Base-by-base conservation (phyloP, 2,113 vertebrate genomes). In the Pelvicachromis taeniatus region DNA sequence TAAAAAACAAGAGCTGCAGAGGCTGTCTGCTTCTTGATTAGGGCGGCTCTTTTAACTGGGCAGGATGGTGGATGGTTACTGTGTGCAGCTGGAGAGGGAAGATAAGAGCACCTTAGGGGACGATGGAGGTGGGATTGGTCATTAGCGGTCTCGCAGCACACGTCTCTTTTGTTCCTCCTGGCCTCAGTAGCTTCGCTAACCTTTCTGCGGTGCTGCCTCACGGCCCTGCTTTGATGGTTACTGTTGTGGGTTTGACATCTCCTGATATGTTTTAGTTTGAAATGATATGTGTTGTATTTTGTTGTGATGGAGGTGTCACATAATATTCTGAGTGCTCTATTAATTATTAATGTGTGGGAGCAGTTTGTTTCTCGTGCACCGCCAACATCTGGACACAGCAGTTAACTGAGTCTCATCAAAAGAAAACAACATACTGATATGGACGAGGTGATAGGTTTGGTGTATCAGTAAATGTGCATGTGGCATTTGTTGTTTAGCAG, bases 31-130 rank as follows among this genome's bases (percentile, higher is more conserved):
- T 73, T 81, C 89, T 91, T 87, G 85, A 90, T 92, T 86, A 83
- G 78, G 45, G 50, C 7, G 68, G 77, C 61, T 56, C 75, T 90
- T 88, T 93, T 61, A 88, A 90, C 83, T 77, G 45, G 52, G 78
- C 38, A 65, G 83, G 86, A 85, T 81, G 73, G 87, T 52, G 68
- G 77, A 73, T 4, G 33, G 75, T 8, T 35, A 35, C 40, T 55
- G 6, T 84, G 54, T 91, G 79, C 88, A 93, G 92, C 93, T 95
- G 94, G 52, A 87, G 77, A 84, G 83, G 77, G 81, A 65, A 93
- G 93, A 94, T 93, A 94, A 93, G 91, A 53, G 85, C 68, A 35
- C 77, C 19, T 11, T 56, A 70, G 54, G 21, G 81, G 85, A 12
- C 33, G 89, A 55, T 52, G 7, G 68, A 79, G 75, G 82, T 70